These are phyloP conservation scores for Hyposmocoma kahamanoa DNA, from an alignment of 1,140 invertebrate species.

Conservation along the genomic window DNA sequence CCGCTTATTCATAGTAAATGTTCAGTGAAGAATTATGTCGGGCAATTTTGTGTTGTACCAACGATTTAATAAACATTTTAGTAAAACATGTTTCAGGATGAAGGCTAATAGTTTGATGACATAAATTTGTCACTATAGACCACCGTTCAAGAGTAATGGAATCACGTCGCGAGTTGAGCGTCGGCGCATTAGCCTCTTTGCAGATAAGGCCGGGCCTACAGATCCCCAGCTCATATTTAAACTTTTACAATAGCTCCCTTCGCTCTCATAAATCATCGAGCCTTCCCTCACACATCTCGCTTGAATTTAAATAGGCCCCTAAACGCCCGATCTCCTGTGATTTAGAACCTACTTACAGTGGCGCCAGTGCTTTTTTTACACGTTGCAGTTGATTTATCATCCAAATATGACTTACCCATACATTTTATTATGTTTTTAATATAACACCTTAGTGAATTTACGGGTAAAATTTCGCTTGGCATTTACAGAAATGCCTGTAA, in stretches of 20 bases:
- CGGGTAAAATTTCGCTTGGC: no score
- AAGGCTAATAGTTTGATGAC: neutral
- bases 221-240: conserved; percentile 41
- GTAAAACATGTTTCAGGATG: neutral
- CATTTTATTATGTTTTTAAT: no score
- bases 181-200: neutral
- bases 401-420: neutral
- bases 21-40: neutral
- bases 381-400: conserved; percentile 28
- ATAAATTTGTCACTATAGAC: neutral
- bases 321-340: conserved; percentile 44
- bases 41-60: neutral
- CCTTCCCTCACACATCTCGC: conserved; percentile 54
- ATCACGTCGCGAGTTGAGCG: neutral
- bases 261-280: conserved; percentile 50
- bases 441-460: no score
- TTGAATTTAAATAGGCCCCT: conserved; percentile 56
- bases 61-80: neutral
- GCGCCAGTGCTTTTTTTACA: conserved; percentile 17
- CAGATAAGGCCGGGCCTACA: neutral
- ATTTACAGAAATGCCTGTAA: no score
- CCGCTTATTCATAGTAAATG: no score
- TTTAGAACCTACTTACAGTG: conserved; percentile 39
- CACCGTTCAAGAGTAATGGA: neutral
- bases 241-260: conserved; percentile 45